Conservation (phyloP, 2,797 vertebrate species). For the Nannoperca obscura region DNA sequence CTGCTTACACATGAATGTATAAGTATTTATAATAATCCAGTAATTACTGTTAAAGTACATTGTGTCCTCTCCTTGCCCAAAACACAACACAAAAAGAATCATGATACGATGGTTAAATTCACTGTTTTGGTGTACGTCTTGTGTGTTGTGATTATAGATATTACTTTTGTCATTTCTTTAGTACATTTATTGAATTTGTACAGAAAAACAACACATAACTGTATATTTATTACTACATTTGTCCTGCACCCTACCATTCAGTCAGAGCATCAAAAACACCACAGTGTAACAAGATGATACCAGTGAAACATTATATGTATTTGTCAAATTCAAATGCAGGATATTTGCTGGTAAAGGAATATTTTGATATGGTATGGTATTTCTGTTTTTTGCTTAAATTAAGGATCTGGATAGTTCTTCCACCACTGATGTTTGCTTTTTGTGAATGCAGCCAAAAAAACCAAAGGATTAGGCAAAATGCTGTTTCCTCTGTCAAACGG, state of each 20-base stretch:
- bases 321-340: neutral
- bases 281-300: neutral
- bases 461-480: conserved; percentile 44
- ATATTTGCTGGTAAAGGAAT: neutral
- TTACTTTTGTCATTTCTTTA: neutral
- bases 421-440: conserved; percentile 27
- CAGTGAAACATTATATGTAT: neutral
- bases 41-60: neutral
- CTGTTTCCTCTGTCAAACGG: conserved; percentile 39
- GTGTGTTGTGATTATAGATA: neutral
- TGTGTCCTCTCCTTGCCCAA: neutral
- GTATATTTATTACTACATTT: neutral
- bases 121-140: neutral
- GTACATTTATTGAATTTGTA: neutral
- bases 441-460: conserved; percentile 34
- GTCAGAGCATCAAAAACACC: neutral
- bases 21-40: no score
- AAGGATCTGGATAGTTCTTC: conserved; percentile 8
- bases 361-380: neutral
- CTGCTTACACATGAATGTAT: no score
- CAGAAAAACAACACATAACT: neutral
- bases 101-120: neutral
- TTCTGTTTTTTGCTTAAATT: neutral
- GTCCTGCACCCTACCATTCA: neutral
- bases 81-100: neutral